These are phyloP conservation scores for Ploceus nigricollis DNA, from an alignment of 2,113 vertebrate species.

Conservation along the genomic window DNA sequence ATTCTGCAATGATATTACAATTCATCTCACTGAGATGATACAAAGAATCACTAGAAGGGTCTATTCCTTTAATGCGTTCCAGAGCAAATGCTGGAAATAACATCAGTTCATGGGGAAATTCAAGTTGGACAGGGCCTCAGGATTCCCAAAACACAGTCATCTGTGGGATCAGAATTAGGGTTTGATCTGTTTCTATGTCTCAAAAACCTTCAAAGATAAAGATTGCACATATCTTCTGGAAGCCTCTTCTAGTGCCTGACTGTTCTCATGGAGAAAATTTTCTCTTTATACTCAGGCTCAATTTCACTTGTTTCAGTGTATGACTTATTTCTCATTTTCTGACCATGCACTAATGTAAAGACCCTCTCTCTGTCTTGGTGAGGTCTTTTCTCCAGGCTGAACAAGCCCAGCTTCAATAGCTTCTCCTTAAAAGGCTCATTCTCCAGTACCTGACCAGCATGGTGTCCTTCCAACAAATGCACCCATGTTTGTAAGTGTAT, in stretches of 20 bases:
- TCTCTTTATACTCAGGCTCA: neutral
- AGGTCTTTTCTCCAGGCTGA: neutral
- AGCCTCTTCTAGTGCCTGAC: neutral
- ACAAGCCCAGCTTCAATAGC: neutral
- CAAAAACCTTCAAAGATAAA: neutral
- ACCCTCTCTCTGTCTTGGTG: neutral
- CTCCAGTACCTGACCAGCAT: neutral
- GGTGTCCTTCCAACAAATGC: neutral
- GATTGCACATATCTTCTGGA: neutral
- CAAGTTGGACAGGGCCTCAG: neutral
- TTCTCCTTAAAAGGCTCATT: neutral
- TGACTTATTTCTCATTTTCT: neutral
- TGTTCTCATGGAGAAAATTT: neutral
- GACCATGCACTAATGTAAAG: neutral
- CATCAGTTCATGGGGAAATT: neutral
- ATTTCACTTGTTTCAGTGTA: neutral
- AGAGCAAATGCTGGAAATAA: neutral
- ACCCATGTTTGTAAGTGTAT: neutral
- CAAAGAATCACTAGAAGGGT: neutral
- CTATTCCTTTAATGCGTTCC: neutral
- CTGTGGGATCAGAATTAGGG: neutral
- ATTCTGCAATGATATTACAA: neutral
- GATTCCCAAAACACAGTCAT: neutral
- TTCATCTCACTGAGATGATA: neutral
- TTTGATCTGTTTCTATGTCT: neutral